These are phyloP conservation scores for Lagopus leucura DNA, from an alignment of 2,113 vertebrate genomes.

Conservation along the genomic window DNA sequence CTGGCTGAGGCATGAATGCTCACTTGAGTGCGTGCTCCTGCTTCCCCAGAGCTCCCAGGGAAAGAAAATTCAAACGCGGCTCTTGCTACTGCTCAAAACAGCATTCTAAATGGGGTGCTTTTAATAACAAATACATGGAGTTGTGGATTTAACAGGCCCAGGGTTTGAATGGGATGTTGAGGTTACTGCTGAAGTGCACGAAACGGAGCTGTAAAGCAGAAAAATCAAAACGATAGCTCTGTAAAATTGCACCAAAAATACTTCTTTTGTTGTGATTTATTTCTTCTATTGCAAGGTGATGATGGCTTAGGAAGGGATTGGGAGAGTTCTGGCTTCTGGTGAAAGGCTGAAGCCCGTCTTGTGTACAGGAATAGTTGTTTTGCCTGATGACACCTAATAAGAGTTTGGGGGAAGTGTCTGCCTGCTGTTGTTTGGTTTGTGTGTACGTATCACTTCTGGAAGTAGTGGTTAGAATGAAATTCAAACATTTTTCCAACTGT, in stretches of 20 bases:
- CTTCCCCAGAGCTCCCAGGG: background rate
- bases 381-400: background rate
- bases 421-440: background rate
- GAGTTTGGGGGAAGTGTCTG: background rate
- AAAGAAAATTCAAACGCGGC: background rate
- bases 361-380: background rate
- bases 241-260: background rate
- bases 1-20: conserved; percentile 52
- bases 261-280: background rate
- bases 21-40: background rate
- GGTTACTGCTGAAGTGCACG: background rate
- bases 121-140: background rate
- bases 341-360: background rate
- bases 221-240: background rate
- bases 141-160: background rate
- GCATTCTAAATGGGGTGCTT: background rate
- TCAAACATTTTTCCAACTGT: background rate
- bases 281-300: background rate
- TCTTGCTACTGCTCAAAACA: background rate
- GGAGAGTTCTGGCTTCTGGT: background rate
- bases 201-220: background rate
- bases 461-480: background rate
- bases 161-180: background rate
- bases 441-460: background rate
- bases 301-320: background rate